Percentiles rank a stretch among this genome's conserved stretches.
These are phyloP conservation scores for Hystrix brachyura DNA, from an alignment of 2,113 vertebrate genomes.

Conservation along the genomic window DNA sequence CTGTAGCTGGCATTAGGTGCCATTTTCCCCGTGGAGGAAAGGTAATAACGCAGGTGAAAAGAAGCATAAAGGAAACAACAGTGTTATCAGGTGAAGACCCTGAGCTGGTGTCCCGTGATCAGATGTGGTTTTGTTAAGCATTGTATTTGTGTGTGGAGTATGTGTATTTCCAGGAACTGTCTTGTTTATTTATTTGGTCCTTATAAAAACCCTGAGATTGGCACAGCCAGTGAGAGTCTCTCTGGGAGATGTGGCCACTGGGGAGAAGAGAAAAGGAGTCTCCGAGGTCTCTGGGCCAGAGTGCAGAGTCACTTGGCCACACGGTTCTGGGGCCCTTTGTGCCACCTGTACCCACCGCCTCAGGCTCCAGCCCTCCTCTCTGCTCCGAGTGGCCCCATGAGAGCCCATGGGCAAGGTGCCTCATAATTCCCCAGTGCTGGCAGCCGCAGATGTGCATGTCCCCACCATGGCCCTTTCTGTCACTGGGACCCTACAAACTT, in stretches of 20 bases:
- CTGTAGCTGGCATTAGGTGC: background rate
- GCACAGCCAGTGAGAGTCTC: background rate
- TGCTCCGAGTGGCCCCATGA: background rate
- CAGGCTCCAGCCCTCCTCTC: no score
- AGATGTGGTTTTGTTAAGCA: background rate
- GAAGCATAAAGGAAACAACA: background rate
- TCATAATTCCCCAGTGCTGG: fast-evolving
- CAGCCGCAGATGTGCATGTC: fast-evolving
- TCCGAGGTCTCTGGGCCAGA: background rate
- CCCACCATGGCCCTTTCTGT: background rate
- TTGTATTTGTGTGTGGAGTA: background rate
- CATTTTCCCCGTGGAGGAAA: background rate
- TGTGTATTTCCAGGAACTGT: background rate
- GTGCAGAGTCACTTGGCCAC: background rate
- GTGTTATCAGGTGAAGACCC: background rate
- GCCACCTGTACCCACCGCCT: fast-evolving
- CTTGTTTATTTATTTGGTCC: background rate
- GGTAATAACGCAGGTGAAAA: background rate
- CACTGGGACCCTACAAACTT: background rate
- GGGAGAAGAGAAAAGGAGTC: background rate
- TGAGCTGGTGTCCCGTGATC: background rate
- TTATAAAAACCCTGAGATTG: background rate
- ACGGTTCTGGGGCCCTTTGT: fast-evolving
- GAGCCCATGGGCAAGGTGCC: fast-evolving
- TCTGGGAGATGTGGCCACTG: background rate